Conservation (phyloP, 2,888 invertebrate species). For the Aphodius sticticus region DNA sequence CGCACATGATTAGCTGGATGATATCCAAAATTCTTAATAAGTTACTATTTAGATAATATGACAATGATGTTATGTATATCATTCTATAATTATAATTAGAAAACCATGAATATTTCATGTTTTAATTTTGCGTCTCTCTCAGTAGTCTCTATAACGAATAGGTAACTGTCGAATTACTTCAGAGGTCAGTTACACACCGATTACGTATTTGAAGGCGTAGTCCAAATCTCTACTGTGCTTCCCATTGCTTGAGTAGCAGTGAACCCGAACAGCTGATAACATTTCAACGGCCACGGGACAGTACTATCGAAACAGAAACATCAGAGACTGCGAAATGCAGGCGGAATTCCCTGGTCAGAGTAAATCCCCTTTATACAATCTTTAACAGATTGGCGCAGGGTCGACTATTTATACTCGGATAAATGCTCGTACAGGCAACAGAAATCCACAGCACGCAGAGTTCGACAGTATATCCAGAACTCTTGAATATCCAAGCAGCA, state of each 20-base stretch:
- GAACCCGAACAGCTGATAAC: neutral
- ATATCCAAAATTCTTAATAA: too few species aligned
- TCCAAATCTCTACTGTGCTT: neutral
- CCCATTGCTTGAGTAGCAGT: neutral
- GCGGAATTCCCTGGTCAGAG: neutral
- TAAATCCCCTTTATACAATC: constrained; percentile 16
- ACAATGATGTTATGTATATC: too few species aligned
- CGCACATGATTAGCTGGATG: too few species aligned
- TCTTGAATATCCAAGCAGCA: neutral
- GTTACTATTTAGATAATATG: too few species aligned
- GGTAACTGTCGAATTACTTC: neutral
- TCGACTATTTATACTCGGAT: constrained; percentile 6
- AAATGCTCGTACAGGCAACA: neutral
- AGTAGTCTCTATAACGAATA: neutral
- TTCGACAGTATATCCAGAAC: neutral
- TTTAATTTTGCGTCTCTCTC: too few species aligned
- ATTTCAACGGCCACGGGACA: neutral
- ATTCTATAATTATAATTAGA: too few species aligned
- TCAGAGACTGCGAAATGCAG: neutral
- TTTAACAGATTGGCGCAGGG: neutral
- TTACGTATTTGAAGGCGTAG: neutral
- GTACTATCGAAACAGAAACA: neutral
- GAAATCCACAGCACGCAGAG: neutral
- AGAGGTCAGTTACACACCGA: neutral
- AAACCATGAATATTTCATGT: too few species aligned